Evolutionary conservation across 2,888 invertebrate genomes (phyloP).

Genomic region (Trichogramma dendrolimi): DNA sequence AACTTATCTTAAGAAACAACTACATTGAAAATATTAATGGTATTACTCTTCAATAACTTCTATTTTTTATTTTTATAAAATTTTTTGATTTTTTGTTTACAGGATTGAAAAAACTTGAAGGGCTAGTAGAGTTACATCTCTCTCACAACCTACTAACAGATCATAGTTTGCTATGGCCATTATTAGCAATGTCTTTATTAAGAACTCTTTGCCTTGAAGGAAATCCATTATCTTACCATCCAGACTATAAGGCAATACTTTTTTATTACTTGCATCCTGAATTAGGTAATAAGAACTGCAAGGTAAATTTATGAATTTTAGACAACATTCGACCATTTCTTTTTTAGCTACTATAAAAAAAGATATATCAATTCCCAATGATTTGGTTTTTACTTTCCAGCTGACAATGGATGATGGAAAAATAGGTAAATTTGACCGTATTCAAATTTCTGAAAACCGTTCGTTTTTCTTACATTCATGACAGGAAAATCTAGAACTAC

Average conservation of each 20-base stretch:
- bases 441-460: too few species aligned
- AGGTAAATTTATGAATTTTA: slow-evolving; percentile 47
- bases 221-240: slow-evolving; percentile 63
- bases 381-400: too few species aligned
- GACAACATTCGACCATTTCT: too few species aligned
- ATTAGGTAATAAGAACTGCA: slow-evolving; percentile 53
- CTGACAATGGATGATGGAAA: too few species aligned
- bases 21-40: slow-evolving; percentile 61
- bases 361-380: too few species aligned
- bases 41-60: too few species aligned
- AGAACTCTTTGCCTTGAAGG: slow-evolving; percentile 58
- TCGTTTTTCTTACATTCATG: too few species aligned
- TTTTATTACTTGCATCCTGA: slow-evolving; percentile 59
- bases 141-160: slow-evolving; percentile 63
- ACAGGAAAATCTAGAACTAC: too few species aligned
- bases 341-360: too few species aligned
- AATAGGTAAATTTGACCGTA: too few species aligned
- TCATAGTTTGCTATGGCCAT: slow-evolving; percentile 57
- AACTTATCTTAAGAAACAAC: slow-evolving; percentile 62
- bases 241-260: slow-evolving; percentile 57
- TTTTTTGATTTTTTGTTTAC: too few species aligned
- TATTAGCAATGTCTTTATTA: slow-evolving; percentile 57
- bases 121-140: slow-evolving; percentile 60
- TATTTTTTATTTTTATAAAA: too few species aligned
- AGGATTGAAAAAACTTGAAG: slow-evolving; percentile 56